Evolutionary conservation across 2,888 invertebrate species (phyloP).

Genomic region (Rhimphoctona megacephalus): DNA sequence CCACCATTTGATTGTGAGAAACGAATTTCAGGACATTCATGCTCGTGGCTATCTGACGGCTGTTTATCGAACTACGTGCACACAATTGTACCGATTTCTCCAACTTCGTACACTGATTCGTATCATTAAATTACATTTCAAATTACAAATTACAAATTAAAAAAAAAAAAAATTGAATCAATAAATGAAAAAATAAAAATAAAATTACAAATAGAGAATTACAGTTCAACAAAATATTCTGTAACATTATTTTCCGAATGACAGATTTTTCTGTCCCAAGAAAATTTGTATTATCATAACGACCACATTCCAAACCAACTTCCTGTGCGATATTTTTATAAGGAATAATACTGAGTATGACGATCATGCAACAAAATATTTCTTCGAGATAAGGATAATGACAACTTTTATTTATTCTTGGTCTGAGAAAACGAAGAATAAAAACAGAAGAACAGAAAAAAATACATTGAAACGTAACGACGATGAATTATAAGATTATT

Average conservation of each 20-base stretch:
- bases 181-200: background rate
- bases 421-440: background rate
- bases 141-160: too few species aligned
- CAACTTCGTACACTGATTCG: background rate
- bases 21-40: background rate
- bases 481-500: background rate
- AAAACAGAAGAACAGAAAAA: background rate
- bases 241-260: background rate
- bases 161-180: too few species aligned
- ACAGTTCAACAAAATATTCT: background rate
- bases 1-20: background rate
- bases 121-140: too few species aligned
- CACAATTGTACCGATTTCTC: background rate
- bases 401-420: constrained; percentile 5
- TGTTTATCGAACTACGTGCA: background rate
- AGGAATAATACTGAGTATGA: constrained; percentile 22
- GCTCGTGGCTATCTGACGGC: background rate
- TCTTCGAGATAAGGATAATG: constrained; percentile 29
- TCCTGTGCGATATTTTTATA: constrained; percentile 2
- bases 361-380: constrained; percentile 8
- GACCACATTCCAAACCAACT: background rate
- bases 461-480: constrained; percentile 2
- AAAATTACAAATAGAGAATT: too few species aligned
- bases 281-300: background rate
- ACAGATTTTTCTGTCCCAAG: background rate